These are phyloP conservation scores for Callyntrura guangdongensis DNA, from an alignment of 2,888 invertebrate genomes.

Conservation along the genomic window DNA sequence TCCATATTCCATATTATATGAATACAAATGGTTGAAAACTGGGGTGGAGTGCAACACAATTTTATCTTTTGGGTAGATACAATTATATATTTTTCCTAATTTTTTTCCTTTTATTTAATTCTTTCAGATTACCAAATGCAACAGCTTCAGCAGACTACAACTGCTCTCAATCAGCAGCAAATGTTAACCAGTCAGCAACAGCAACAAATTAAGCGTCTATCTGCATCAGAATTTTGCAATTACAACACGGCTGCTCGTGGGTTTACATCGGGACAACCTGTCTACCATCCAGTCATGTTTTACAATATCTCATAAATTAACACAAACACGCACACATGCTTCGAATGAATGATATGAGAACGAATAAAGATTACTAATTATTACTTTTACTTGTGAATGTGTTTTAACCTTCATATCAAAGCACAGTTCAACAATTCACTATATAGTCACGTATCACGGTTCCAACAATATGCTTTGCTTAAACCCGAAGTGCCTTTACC, in stretches of 20 bases:
- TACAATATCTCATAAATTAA: conserved; percentile 81
- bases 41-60: neutral
- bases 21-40: too few species aligned
- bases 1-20: too few species aligned
- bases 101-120: conserved; percentile 14
- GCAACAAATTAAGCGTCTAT: conserved; percentile 59
- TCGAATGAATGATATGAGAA: neutral
- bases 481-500: conserved; percentile 7
- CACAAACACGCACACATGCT: conserved; percentile 1
- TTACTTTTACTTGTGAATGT: too few species aligned
- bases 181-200: conserved; percentile 63
- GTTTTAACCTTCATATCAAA: too few species aligned
- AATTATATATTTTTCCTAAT: neutral
- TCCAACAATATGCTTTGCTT: conserved; percentile 5
- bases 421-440: too few species aligned
- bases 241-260: conserved; percentile 95
- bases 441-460: conserved; percentile 6
- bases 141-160: conserved; percentile 72
- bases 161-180: conserved; percentile 59
- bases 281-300: conserved; percentile 92
- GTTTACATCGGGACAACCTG: conserved; percentile 91
- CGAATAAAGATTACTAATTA: too few species aligned
- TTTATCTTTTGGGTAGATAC: neutral
- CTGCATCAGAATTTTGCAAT: conserved; percentile 86
- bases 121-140: conserved; percentile 72